Conservation (phyloP, 2,113 vertebrate genomes). For the Chrysochloris asiatica region DNA sequence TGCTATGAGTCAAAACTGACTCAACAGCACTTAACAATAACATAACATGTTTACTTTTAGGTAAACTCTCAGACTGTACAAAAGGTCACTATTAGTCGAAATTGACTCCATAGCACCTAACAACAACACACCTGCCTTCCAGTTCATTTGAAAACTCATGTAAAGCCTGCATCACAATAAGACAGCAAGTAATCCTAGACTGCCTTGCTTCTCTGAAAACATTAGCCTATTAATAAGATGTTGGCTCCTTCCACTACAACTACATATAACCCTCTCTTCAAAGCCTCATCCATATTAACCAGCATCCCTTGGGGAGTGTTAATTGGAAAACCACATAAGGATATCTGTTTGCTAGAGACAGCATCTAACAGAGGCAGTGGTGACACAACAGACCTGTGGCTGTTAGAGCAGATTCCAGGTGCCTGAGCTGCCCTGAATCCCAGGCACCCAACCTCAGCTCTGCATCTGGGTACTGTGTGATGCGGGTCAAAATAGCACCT, state of each 20-base stretch:
- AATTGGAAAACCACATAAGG: slow-evolving; percentile 72
- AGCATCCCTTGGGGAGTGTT: slow-evolving; percentile 63
- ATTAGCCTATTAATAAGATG: slow-evolving; percentile 52
- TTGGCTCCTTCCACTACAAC: slow-evolving; percentile 48
- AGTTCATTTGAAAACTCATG: neutral
- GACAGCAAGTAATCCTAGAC: neutral
- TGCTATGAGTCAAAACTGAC: too few species aligned
- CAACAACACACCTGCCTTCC: too few species aligned
- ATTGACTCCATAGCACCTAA: too few species aligned
- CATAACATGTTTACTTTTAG: too few species aligned
- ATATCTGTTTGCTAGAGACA: slow-evolving; percentile 66
- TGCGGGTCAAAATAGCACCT: neutral
- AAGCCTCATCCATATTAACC: slow-evolving; percentile 71
- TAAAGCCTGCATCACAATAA: neutral
- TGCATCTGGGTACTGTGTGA: neutral
- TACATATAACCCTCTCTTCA: slow-evolving; percentile 60
- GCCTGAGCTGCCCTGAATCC: neutral
- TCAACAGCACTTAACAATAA: too few species aligned
- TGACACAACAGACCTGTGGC: slow-evolving; percentile 8
- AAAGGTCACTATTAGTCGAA: too few species aligned
- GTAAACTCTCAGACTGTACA: too few species aligned
- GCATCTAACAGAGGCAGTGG: slow-evolving; percentile 6
- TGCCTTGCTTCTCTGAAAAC: slow-evolving; percentile 44
- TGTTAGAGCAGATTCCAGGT: neutral
- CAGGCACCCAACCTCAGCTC: neutral